phyloP scores from a whole-genome alignment of 2,797 vertebrate genomes.

The Ficedula albicollis region DNA sequence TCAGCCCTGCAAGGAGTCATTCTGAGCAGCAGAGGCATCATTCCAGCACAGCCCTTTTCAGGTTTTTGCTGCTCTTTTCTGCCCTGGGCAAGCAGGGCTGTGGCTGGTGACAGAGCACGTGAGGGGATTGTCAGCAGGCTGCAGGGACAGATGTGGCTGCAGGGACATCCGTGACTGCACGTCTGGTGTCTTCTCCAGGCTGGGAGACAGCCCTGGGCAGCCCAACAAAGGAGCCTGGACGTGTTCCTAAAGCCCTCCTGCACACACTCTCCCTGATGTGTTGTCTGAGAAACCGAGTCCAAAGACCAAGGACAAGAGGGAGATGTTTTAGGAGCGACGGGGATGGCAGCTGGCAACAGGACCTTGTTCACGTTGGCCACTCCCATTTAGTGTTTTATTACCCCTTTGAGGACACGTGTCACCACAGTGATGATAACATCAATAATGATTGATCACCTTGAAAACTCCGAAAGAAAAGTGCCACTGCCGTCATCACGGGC shows the following conservation, averaged over 20 bases:
- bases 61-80: neutral
- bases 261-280: neutral
- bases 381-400: constrained; percentile 50
- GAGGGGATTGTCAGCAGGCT: neutral
- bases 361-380: neutral
- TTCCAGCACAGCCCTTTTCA: neutral
- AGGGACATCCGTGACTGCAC: neutral
- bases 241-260: neutral
- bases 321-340: neutral
- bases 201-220: neutral
- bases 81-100: accelerated
- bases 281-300: neutral
- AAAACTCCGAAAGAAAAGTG: neutral
- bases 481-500: neutral
- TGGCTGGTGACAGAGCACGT: accelerated
- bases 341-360: neutral
- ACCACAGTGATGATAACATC: neutral
- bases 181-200: neutral
- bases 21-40: neutral
- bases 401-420: neutral
- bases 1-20: neutral
- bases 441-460: neutral
- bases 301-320: constrained; percentile 15
- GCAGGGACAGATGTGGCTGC: neutral
- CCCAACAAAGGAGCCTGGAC: neutral